Evolutionary conservation across 2,888 invertebrate species (phyloP).

Genomic region (Sphecodes monilicornis): DNA sequence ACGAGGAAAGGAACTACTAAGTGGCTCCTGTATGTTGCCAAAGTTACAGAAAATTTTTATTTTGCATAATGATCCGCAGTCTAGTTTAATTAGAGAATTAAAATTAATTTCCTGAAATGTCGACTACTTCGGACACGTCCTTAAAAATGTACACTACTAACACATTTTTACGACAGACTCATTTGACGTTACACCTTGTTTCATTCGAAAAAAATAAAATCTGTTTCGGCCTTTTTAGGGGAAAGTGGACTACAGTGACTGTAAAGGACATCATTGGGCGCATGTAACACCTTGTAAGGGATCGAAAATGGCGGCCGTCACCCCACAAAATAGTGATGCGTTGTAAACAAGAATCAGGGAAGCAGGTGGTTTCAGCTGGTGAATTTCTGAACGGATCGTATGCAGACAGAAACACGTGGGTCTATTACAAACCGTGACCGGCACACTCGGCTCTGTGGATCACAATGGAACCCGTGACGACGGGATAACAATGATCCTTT

Average conservation of each 20-base stretch:
- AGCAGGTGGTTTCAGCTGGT: constrained; percentile 56
- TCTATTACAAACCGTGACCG: not conserved
- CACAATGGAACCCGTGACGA: not conserved
- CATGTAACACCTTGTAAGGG: constrained; percentile 43
- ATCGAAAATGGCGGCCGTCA: not conserved
- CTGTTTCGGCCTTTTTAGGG: not conserved
- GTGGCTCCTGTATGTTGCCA: too few species aligned
- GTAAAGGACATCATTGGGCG: not conserved
- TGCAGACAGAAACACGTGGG: not conserved
- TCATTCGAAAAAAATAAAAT: too few species aligned
- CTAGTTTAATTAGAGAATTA: too few species aligned
- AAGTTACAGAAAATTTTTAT: too few species aligned
- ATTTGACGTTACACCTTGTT: too few species aligned
- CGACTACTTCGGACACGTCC: too few species aligned
- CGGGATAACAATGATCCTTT: constrained; percentile 14
- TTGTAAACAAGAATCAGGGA: constrained; percentile 69
- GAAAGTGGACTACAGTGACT: not conserved
- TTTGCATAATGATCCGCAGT: too few species aligned
- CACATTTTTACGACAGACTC: too few species aligned
- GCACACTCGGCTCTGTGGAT: not conserved
- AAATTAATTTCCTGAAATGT: too few species aligned
- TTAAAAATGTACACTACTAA: too few species aligned
- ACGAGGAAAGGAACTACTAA: too few species aligned
- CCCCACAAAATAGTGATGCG: constrained; percentile 32
- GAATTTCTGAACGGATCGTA: constrained; percentile 37